Percentiles rank a stretch among this genome's conserved stretches.
Evolutionary conservation across 2,113 vertebrate genomes (phyloP).

Genomic region (Nerophis lumbriciformis): DNA sequence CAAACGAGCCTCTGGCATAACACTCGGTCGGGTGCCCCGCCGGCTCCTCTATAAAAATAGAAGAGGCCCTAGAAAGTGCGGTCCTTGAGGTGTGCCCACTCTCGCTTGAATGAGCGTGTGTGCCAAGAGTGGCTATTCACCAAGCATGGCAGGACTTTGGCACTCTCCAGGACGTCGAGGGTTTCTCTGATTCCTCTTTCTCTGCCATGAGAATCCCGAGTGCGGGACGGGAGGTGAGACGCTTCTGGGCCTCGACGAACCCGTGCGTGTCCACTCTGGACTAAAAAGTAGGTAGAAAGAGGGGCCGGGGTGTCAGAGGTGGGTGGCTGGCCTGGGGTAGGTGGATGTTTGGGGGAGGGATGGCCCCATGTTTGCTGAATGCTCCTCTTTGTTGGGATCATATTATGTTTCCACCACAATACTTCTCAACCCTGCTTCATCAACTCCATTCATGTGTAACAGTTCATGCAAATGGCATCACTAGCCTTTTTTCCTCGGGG

Average conservation of each 20-base stretch:
- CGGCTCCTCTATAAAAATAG: conserved; percentile 43
- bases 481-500: conserved; percentile 48
- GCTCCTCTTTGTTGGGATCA: conserved; percentile 71
- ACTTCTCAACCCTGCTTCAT: conserved; percentile 73
- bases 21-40: conserved; percentile 33
- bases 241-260: conserved; percentile 37
- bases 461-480: conserved; percentile 75
- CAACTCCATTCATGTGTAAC: conserved; percentile 77
- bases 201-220: conserved; percentile 23
- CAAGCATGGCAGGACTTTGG: conserved; percentile 49
- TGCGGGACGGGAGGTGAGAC: conserved; percentile 14
- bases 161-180: conserved; percentile 35
- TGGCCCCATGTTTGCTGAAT: conserved; percentile 59
- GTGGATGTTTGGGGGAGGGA: conserved; percentile 27
- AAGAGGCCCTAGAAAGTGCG: conserved; percentile 45
- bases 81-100: conserved; percentile 55
- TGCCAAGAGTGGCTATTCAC: conserved; percentile 48
- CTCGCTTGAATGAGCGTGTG: conserved; percentile 52
- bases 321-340: conserved; percentile 34
- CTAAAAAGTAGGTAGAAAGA: conserved; percentile 15
- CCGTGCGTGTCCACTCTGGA: conserved; percentile 18
- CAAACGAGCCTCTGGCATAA: conserved; percentile 44
- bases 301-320: conserved; percentile 36
- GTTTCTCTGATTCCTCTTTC: conserved; percentile 38
- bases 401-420: conserved; percentile 79